These are phyloP conservation scores for Psophia crepitans DNA, from an alignment of 2,113 vertebrate genomes.

Conservation along the genomic window DNA sequence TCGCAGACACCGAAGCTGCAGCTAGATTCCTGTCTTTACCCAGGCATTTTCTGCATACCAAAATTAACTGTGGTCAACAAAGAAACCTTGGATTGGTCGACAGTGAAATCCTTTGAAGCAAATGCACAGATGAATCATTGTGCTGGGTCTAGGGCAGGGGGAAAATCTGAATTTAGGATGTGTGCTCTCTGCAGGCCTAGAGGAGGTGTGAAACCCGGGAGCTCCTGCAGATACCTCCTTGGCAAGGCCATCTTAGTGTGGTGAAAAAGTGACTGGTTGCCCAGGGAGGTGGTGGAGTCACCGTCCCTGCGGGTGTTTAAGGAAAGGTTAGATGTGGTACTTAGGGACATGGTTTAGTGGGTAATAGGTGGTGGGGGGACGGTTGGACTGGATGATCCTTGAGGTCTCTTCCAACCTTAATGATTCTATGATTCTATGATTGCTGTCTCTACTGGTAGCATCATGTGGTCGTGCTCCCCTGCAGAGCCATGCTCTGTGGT, in stretches of 20 bases:
- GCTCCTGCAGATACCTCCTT: neutral
- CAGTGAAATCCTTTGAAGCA: constrained; percentile 9
- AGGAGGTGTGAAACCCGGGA: neutral
- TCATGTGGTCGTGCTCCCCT: neutral
- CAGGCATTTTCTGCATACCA: constrained; percentile 51
- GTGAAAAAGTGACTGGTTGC: neutral
- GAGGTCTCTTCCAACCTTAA: no score
- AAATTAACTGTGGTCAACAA: constrained; percentile 13
- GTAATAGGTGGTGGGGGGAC: no score
- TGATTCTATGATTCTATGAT: no score
- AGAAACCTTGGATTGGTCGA: neutral
- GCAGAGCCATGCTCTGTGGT: rapidly evolving
- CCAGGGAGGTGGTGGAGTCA: no score
- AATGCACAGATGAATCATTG: constrained; percentile 29
- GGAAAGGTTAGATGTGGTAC: no score
- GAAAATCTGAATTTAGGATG: neutral
- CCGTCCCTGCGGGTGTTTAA: no score
- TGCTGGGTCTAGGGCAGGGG: neutral
- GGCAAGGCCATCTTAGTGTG: neutral
- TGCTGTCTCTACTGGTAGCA: neutral
- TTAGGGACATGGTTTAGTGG: no score
- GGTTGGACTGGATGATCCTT: no score
- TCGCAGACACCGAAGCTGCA: neutral
- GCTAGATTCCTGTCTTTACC: neutral
- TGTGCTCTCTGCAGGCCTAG: neutral